phyloP scores from a whole-genome alignment of 2,888 invertebrate species.

The Amblyjoppa fuscipennis region DNA sequence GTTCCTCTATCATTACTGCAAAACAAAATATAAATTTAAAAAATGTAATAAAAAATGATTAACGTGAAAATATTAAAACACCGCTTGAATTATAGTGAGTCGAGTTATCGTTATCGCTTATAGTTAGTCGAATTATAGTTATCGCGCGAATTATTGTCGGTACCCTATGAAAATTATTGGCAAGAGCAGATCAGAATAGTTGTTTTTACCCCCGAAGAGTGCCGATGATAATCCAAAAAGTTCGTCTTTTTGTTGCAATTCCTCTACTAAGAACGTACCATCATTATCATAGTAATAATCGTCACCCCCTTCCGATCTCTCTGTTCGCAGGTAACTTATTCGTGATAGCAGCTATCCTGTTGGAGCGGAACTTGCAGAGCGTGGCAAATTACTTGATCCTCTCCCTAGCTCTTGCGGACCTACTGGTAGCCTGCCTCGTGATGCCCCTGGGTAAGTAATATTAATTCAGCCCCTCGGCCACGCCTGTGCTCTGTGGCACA shows the following conservation, averaged over 20 bases:
- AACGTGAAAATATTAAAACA: neutral
- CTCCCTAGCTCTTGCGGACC: conserved; percentile 95
- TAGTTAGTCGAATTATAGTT: too few species aligned
- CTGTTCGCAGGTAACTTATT: conserved; percentile 93
- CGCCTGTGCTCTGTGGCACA: conserved; percentile 1
- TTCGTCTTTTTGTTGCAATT: conserved; percentile 4
- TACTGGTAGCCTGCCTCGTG: conserved; percentile 94
- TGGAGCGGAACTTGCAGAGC: conserved; percentile 94
- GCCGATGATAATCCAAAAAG: neutral
- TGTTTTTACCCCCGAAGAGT: neutral
- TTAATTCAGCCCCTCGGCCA: conserved; percentile 16
- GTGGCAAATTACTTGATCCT: conserved; percentile 96
- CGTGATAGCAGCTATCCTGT: conserved; percentile 96
- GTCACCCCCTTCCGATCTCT: conserved; percentile 26
- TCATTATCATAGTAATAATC: conserved; percentile 10
- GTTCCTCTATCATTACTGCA: neutral
- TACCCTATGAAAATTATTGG: neutral
- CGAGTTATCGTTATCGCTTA: too few species aligned
- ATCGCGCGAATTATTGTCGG: neutral
- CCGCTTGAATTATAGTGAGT: neutral
- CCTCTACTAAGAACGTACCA: neutral
- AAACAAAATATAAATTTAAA: neutral
- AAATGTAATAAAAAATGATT: neutral
- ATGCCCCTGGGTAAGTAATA: conserved; percentile 88
- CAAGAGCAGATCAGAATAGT: neutral